Conservation (phyloP, 1,140 invertebrate species). For the Atta cephalotes region DNA sequence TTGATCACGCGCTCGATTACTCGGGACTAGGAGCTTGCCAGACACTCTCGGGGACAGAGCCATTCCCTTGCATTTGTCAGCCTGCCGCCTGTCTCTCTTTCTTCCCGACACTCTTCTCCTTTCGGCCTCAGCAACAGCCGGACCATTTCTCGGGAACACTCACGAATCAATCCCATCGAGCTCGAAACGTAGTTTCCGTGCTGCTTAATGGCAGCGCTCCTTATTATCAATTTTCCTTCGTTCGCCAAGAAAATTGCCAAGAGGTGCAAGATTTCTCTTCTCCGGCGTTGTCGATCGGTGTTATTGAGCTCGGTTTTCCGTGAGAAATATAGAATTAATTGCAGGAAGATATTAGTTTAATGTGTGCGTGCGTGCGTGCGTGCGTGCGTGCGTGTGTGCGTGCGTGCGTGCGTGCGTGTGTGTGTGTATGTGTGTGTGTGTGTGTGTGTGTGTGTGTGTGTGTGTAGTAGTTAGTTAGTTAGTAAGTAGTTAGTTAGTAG, state of each 20-base stretch:
- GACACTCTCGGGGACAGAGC: constrained; percentile 62
- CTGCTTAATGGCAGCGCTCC: constrained; percentile 42
- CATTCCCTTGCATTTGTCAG: constrained; percentile 71
- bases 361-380: background rate
- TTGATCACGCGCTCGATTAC: constrained; percentile 75
- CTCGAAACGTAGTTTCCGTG: constrained; percentile 36
- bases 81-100: constrained; percentile 25
- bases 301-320: constrained; percentile 32
- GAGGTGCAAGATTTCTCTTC: constrained; percentile 41
- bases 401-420: too few species aligned
- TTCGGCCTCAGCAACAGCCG: constrained; percentile 25
- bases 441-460: too few species aligned
- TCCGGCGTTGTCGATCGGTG: constrained; percentile 1
- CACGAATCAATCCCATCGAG: constrained; percentile 52
- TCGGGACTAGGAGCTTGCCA: constrained; percentile 57
- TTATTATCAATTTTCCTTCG: constrained; percentile 51
- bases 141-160: constrained; percentile 39
- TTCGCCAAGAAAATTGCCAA: constrained; percentile 31
- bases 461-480: too few species aligned
- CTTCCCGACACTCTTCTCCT: constrained; percentile 19
- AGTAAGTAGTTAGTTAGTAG: too few species aligned
- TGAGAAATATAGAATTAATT: constrained; percentile 33
- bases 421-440: too few species aligned
- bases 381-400: too few species aligned
- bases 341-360: constrained; percentile 37